Percentiles rank a stretch among this genome's conserved stretches.
phyloP scores from a whole-genome alignment of 2,797 vertebrate species.

The Taenioides sp. region DNA sequence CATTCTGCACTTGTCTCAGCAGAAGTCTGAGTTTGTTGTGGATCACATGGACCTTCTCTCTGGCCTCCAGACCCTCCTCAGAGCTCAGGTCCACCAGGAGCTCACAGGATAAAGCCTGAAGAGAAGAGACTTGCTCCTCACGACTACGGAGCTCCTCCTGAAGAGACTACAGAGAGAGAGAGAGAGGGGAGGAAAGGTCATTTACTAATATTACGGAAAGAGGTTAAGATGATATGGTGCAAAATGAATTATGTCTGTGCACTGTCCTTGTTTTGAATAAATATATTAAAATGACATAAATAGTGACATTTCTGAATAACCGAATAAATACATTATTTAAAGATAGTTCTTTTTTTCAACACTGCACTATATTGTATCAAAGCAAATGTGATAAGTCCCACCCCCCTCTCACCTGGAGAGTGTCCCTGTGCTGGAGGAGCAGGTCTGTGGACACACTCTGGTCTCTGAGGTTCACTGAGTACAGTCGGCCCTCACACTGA shows the following conservation, averaged over 20 bases:
- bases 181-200: no score
- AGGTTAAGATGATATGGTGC: no score
- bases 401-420: not conserved
- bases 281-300: no score
- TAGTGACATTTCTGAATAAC: no score
- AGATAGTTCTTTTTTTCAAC: no score
- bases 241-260: no score
- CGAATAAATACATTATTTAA: no score
- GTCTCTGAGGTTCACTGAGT: constrained; percentile 57
- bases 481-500: constrained; percentile 76
- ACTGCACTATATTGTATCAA: no score
- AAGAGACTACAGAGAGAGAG: constrained; percentile 72
- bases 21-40: constrained; percentile 83
- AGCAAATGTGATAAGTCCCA: no score
- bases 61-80: constrained; percentile 83
- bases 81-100: constrained; percentile 78
- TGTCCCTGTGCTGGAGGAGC: constrained; percentile 60
- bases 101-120: constrained; percentile 82
- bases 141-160: constrained; percentile 79
- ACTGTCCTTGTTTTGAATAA: no score
- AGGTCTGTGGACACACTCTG: constrained; percentile 41
- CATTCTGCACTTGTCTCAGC: constrained; percentile 73
- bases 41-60: constrained; percentile 89
- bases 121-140: constrained; percentile 74
- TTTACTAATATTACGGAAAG: no score